Conservation (phyloP, 2,888 invertebrate species). For the Hirtodrosophila cameraria region DNA sequence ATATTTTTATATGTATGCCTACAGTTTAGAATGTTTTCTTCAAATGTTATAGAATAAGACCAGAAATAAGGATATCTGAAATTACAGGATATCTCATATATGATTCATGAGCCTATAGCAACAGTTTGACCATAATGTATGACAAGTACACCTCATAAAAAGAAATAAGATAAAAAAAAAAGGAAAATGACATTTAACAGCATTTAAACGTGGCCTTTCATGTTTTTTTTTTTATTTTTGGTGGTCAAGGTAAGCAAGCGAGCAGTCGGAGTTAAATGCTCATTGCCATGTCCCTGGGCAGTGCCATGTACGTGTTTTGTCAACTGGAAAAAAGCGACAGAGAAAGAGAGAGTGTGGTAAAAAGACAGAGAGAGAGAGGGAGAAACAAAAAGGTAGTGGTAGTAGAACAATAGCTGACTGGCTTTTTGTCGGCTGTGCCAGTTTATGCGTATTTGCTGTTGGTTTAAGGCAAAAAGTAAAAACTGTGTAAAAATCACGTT, state of each 20-base stretch:
- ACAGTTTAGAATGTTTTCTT: too few species aligned
- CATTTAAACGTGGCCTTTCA: slow-evolving; percentile 61
- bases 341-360: background rate
- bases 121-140: slow-evolving; percentile 37
- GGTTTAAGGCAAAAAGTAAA: slow-evolving; percentile 23
- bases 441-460: too few species aligned
- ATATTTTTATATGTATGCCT: too few species aligned
- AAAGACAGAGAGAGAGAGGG: background rate
- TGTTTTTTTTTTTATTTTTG: slow-evolving; percentile 51
- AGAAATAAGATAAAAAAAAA: background rate
- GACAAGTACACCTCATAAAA: background rate
- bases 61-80: background rate
- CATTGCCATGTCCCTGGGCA: slow-evolving; percentile 35
- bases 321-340: background rate
- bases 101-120: slow-evolving; percentile 27
- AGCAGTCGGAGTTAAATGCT: slow-evolving; percentile 13
- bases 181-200: slow-evolving; percentile 42
- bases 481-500: slow-evolving; percentile 68
- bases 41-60: too few species aligned
- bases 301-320: slow-evolving; percentile 37
- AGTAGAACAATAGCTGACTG: slow-evolving; percentile 13
- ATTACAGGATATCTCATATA: slow-evolving; percentile 29
- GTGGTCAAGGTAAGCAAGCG: slow-evolving; percentile 64
- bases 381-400: background rate
- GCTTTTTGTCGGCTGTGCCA: slow-evolving; percentile 9